phyloP scores from a whole-genome alignment of 2,888 invertebrate genomes.

The Aleiodes alternator region DNA sequence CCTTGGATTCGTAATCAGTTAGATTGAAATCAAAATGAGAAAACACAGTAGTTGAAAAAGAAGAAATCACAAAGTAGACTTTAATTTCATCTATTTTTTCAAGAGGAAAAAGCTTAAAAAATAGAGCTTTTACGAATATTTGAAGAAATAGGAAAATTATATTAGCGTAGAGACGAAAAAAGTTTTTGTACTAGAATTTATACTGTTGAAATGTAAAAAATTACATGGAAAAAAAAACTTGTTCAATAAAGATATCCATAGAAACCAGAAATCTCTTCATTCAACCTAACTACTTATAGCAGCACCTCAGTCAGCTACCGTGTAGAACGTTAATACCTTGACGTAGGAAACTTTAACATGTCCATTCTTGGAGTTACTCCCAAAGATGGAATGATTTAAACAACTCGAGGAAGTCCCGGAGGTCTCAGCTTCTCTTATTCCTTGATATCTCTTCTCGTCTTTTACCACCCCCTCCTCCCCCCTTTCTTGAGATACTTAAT shows the following conservation, averaged over 20 bases:
- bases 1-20: conserved; percentile 20
- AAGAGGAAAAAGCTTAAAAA: conserved; percentile 4
- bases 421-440: conserved; percentile 6
- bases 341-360: too few species aligned
- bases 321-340: too few species aligned
- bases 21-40: conserved; percentile 28
- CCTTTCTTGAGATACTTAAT: conserved; percentile 65
- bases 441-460: conserved; percentile 36
- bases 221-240: too few species aligned
- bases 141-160: too few species aligned
- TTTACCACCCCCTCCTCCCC: conserved; percentile 36
- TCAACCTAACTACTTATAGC: too few species aligned
- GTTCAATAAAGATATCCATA: too few species aligned
- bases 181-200: too few species aligned
- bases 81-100: neutral
- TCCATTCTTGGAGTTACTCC: conserved; percentile 1
- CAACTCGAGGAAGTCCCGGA: conserved; percentile 11
- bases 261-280: too few species aligned
- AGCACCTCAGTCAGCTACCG: too few species aligned
- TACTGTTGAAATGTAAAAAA: too few species aligned
- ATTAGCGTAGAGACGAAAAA: too few species aligned
- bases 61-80: neutral
- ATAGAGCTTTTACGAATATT: too few species aligned
- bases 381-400: conserved; percentile 8
- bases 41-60: conserved; percentile 12